phyloP scores from a whole-genome alignment of 2,888 invertebrate species.

The Mythimna vitellina region DNA sequence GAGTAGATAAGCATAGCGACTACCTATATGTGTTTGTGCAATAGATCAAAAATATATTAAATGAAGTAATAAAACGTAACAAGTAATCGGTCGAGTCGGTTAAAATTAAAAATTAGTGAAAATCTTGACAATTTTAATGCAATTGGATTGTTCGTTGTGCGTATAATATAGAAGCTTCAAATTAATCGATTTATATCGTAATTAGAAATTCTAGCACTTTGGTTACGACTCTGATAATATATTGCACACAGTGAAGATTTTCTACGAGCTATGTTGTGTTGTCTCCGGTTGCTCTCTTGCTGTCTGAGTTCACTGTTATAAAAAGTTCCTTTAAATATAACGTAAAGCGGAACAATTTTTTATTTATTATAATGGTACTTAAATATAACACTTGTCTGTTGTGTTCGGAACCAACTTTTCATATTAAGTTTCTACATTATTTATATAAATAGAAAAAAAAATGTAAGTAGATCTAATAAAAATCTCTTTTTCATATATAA shows the following conservation, averaged over 20 bases:
- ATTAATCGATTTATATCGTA: conserved; percentile 85
- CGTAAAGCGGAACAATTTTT: conserved; percentile 70
- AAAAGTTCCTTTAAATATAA: conserved; percentile 76
- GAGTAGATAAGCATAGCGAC: conserved; percentile 86
- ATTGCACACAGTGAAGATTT: conserved; percentile 80
- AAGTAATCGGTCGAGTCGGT: conserved; percentile 74
- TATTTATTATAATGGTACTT: conserved; percentile 84
- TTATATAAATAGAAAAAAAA: conserved; percentile 77
- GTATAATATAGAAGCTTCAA: conserved; percentile 87
- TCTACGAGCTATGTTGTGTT: conserved; percentile 73
- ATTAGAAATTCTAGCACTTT: conserved; percentile 87
- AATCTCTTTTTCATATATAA: conserved; percentile 84
- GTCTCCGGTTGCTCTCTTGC: conserved; percentile 82
- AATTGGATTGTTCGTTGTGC: conserved; percentile 82
- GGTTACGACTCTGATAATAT: conserved; percentile 79
- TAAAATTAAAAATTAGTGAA: conserved; percentile 74
- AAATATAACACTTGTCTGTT: conserved; percentile 76
- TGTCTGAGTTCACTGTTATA: conserved; percentile 67
- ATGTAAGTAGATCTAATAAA: conserved; percentile 85
- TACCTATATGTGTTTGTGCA: conserved; percentile 88
- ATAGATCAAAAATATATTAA: conserved; percentile 82
- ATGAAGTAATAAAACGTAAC: conserved; percentile 74
- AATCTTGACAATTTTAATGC: conserved; percentile 79
- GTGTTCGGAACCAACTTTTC: conserved; percentile 77
- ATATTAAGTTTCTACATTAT: conserved; percentile 80